Conservation (phyloP, 2,113 vertebrate species). For the Oncorhynchus gorbuscha region DNA sequence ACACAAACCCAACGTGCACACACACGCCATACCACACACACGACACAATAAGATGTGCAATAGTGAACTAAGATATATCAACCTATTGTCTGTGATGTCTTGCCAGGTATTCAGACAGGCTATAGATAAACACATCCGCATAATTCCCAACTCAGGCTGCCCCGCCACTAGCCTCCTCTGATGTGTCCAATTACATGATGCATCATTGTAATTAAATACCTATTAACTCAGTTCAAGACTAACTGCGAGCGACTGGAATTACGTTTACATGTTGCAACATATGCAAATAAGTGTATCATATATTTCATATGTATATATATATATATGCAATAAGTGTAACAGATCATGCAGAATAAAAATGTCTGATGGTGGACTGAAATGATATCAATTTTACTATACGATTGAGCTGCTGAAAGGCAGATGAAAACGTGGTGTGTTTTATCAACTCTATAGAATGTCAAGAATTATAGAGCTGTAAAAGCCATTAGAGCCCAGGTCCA, state of each 20-base stretch:
- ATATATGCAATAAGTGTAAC: background rate
- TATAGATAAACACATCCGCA: slow-evolving; percentile 74
- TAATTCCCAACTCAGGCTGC: slow-evolving; percentile 67
- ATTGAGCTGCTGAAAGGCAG: background rate
- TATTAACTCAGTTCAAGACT: slow-evolving; percentile 66
- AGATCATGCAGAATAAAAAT: background rate
- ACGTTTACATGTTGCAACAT: slow-evolving; percentile 56
- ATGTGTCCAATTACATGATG: slow-evolving; percentile 70
- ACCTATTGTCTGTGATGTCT: slow-evolving; percentile 68
- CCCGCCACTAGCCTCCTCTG: slow-evolving; percentile 63
- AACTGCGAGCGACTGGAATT: slow-evolving; percentile 58
- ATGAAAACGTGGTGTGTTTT: background rate
- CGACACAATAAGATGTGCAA: slow-evolving; percentile 62
- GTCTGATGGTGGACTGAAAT: background rate
- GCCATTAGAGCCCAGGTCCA: background rate
- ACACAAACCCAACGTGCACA: slow-evolving; percentile 32
- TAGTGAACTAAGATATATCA: slow-evolving; percentile 71
- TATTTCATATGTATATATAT: too few relatives aligned
- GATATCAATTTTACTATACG: background rate
- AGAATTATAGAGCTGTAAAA: background rate
- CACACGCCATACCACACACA: slow-evolving; percentile 54
- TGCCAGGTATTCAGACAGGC: slow-evolving; percentile 75
- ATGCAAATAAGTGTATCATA: slow-evolving; percentile 36
- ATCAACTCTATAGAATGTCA: background rate
- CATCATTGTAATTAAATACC: slow-evolving; percentile 77